phyloP scores from a whole-genome alignment of 2,113 vertebrate species.

The Campylorhamphus procurvoides region DNA sequence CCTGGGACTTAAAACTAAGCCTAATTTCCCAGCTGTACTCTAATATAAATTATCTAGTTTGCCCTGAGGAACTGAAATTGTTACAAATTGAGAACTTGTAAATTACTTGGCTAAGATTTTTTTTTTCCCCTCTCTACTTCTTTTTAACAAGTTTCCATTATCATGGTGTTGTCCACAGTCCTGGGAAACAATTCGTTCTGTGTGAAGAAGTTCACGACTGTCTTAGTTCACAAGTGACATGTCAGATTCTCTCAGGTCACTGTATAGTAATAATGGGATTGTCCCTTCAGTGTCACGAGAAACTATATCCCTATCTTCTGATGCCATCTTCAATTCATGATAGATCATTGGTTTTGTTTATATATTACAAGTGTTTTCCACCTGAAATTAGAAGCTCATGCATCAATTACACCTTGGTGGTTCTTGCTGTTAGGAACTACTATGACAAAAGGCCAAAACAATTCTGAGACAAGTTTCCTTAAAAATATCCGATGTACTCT shows the following conservation, averaged over 20 bases:
- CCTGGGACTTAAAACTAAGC: background rate
- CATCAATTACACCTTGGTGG: background rate
- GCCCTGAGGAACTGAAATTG: background rate
- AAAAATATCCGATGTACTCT: background rate
- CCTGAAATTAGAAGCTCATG: background rate
- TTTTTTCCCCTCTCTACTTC: fast-evolving
- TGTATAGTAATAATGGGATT: background rate
- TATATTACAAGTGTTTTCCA: background rate
- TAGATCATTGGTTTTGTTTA: background rate
- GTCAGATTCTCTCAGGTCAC: background rate
- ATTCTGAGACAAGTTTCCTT: background rate
- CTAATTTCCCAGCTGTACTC: background rate
- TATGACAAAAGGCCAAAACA: background rate
- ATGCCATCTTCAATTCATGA: background rate
- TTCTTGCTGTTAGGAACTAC: background rate
- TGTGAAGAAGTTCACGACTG: background rate
- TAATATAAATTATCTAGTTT: background rate
- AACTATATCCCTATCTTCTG: background rate
- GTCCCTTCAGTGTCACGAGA: background rate
- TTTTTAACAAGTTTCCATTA: background rate
- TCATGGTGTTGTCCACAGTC: background rate
- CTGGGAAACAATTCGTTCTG: background rate
- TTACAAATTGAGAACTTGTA: background rate
- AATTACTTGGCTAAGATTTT: background rate
- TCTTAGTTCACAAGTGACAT: background rate